Evolutionary conservation across 30 jellyfish, hydroid and myxozoan genomes (phyloP), one percentile per base, ranked within the genome.

Genomic region (Pelagia noctiluca): DNA sequence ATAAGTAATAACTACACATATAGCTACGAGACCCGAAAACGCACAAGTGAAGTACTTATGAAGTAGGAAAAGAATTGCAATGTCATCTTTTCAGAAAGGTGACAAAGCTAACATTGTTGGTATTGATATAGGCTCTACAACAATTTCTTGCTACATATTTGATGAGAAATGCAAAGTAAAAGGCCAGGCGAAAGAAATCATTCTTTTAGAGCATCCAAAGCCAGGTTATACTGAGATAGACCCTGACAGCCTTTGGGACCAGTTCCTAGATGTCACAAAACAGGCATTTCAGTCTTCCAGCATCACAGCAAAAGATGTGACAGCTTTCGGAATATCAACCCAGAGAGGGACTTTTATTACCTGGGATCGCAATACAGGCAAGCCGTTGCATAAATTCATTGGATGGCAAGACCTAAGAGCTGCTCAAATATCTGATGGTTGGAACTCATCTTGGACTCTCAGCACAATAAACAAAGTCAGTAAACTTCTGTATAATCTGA

Each of bases 371-470:
- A 72, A 79, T 35, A 93, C 96, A n/a, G 97, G 97, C 1, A 82
- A 37, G 23, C 93, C 96, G 16, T 70, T 79, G 50, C 86, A 80
- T 65, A 82, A 93, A 80, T 87, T 87, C 73, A 93, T 93, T 18
- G 89, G 97, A 24, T 93, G 98, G 98, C 98, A 93, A 66, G 98
- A 93, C 70, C 62, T 78, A 46, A 50, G 98, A 70, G 84, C 96
- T 22, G 79, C 68, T 23, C 68, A 77, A 38, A 2, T 71, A 42
- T 33, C 85, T 19, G 80, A 87, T 2, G 91, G 70, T 19, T 86
- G 96, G 96, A 86, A 86, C 31, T 31, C 66, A 10, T 84, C 94
- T 1, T 71, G 37, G 53, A 84, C 94, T 0, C 23, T 84, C 13
- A 71, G 48, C 8, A 60, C 67, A 12, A 82, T 82, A 7, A 26